Evolutionary conservation across 2,797 vertebrate genomes (phyloP), one percentile per base, ranked within the genome.

Genomic region (Sparus aurata): DNA sequence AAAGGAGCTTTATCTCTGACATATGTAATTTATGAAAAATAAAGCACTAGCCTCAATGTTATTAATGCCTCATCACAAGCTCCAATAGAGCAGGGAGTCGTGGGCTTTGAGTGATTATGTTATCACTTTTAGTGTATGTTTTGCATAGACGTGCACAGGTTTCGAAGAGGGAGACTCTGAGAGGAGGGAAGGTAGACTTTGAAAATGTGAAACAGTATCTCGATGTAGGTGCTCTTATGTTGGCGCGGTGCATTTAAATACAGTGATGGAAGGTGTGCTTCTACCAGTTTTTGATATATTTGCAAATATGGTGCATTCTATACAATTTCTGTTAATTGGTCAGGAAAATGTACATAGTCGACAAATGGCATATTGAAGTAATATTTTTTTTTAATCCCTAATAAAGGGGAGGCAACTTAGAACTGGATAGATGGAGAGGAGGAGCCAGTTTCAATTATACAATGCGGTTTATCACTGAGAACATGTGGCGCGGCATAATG

Each of bases 61-160:
- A 95, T 95, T 95, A 95, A 95, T 93, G 93, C 91, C 93, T 95
- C 92, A 95, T 96, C 92, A 94, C 90, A 93, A 79, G 95, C 95
- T 95, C 94, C 94, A 95, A 87, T 95, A 96, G 95, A 95, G 94
- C 94, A 95, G 75, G 79, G 92, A 94, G 93, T 94, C 91, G 75
- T 91, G 83, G 90, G 85, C 87, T 93, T 89, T 95, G 93, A 95
- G 91, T 95, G 94, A 96, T 95, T 94, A 93, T 90, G 90, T 95
- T 93, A 95, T 95, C 94, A 94, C 88, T 94, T 93, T 94, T 93
- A 93, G 84, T 94, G 90, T 89, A 92, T 93, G 90, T 88, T 95
- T 95, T 94, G 93, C 93, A 94, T 93, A 92, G 89, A 94, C 83
- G 88, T 92, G 89, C 85, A 27, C 76, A 76, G 89, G 79, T 94